These are phyloP conservation scores for Amblyopsis rosae DNA, from an alignment of 2,113 vertebrate species.

Conservation along the genomic window DNA sequence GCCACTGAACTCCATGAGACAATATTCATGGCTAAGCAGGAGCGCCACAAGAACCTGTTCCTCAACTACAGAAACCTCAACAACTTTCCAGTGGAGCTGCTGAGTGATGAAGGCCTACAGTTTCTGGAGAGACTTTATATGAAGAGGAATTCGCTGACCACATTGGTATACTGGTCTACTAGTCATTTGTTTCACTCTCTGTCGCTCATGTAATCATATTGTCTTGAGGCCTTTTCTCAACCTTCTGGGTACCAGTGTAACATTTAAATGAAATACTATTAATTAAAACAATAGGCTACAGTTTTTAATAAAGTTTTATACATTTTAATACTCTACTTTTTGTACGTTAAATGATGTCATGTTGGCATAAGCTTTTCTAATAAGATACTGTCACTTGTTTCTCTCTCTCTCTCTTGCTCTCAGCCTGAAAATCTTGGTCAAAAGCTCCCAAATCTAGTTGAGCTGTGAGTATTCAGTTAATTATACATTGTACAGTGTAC, in stretches of 20 bases:
- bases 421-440: constrained; percentile 97
- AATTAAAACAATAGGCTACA: too few species aligned
- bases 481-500: not conserved
- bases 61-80: constrained; percentile 92
- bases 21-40: constrained; percentile 91
- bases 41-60: constrained; percentile 95
- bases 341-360: too few species aligned
- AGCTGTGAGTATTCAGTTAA: constrained; percentile 86
- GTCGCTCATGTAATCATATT: not conserved
- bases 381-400: not conserved
- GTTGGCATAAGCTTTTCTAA: not conserved
- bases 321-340: too few species aligned
- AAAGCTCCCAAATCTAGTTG: constrained; percentile 97
- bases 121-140: constrained; percentile 95
- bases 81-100: constrained; percentile 88
- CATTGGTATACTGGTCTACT: constrained; percentile 79
- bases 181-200: not conserved
- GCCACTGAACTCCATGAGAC: constrained; percentile 90
- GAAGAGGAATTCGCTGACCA: constrained; percentile 95
- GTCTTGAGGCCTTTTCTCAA: not conserved
- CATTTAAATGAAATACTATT: too few species aligned
- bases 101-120: constrained; percentile 92
- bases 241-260: too few species aligned
- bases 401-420: constrained; percentile 57
- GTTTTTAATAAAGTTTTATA: too few species aligned